Base-by-base conservation (phyloP, 2,113 vertebrate species). In the Eclectus roratus region DNA sequence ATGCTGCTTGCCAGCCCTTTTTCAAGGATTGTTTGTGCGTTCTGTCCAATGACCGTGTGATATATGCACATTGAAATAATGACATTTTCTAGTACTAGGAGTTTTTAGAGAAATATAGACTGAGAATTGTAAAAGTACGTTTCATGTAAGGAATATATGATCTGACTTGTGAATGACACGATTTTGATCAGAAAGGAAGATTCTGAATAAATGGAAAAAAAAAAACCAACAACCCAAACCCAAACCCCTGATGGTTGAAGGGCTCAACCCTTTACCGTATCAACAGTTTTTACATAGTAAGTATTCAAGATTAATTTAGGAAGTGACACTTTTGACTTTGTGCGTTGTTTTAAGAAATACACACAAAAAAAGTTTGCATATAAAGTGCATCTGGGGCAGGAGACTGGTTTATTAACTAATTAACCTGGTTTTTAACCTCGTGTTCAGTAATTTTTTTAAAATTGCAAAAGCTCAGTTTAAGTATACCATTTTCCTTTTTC, bases 191-290 rank as follows among this genome's bases (percentile, higher is more conserved):
- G 50, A 92, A 93, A 65, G 39, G 3, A 73, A 92, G 39, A 37
- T 68, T 17, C 12, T 35, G 46, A 78, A 74, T 37, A 77, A 78
- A 60, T 17, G 1, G n/a, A n/a, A 14, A 53, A 63, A 52, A 52
- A 65, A 31, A 2, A 6, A 11, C n/a, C n/a, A 55, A 33, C 29
- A 20, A 20, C 11, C 37, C 17, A 52, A 39, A 15, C 1, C 0
- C 15, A 21, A 71, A 39, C 11, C n/a, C 23, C 3, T 49, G 39
- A n/a, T 16, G 39, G 7, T 52, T 83, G 65, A 91, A 37, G 19
- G 28, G 6, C 11, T 83, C 9, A 29, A 68, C 8, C 33, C 14
- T 15, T 39, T 65, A 78, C 39, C 14, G 27, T 12, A 64, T 13
- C 4, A 70, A 19, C 6, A 44, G 5, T 23, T 76, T n/a, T 68